These are phyloP conservation scores for Eriosoma lanigerum DNA, from an alignment of 1,140 invertebrate species.

Conservation along the genomic window DNA sequence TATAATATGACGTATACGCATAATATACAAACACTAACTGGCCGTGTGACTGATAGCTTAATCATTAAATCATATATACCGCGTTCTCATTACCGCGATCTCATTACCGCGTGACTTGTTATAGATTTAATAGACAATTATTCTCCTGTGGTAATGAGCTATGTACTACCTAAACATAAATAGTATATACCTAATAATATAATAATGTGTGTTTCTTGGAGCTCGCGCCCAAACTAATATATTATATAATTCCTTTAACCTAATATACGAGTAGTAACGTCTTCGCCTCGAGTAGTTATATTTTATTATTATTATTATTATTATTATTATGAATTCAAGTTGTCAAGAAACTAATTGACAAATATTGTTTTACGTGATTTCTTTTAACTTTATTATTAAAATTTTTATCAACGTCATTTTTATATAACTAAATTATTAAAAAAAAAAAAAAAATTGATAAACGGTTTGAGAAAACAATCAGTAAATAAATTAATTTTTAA, in stretches of 20 bases:
- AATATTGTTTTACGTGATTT: no score
- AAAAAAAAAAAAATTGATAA: no score
- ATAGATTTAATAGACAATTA: slow-evolving; percentile 48
- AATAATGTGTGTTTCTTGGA: neutral
- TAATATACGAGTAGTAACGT: no score
- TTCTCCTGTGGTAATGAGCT: slow-evolving; percentile 34
- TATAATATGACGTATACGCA: neutral
- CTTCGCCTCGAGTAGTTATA: neutral
- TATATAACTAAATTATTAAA: no score
- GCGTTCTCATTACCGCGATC: neutral
- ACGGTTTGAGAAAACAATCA: no score
- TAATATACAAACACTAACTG: slow-evolving; percentile 28
- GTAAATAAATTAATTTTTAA: no score
- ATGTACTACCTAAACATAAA: neutral
- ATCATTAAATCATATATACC: slow-evolving; percentile 21
- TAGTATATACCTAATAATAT: no score
- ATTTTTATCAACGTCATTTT: no score
- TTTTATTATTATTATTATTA: neutral
- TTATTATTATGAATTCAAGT: no score
- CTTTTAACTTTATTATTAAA: no score
- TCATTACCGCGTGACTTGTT: slow-evolving; percentile 48
- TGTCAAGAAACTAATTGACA: no score
- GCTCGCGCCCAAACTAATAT: slow-evolving; percentile 32
- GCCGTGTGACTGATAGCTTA: slow-evolving; percentile 37
- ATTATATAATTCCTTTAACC: no score